Evolutionary conservation across 2,113 vertebrate genomes (phyloP), one percentile per base, ranked within the genome.

Genomic region (Nycticebus coucang): DNA sequence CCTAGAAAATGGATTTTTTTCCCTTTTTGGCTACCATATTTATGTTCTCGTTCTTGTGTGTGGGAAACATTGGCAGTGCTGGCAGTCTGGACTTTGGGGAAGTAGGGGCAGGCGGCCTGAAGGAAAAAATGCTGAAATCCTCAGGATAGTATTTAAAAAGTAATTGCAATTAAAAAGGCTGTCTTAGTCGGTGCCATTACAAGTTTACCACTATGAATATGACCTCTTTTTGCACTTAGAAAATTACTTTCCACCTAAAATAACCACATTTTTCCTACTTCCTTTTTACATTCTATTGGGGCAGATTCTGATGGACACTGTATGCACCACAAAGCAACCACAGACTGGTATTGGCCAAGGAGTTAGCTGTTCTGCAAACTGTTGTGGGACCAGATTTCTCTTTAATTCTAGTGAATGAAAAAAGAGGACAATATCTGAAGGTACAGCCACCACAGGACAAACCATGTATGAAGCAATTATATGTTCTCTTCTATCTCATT

Each of bases 211-310:
- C n/a, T 66, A 3, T 53, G 41, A 69, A 59, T 35, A 59, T 78
- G 50, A 64, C 24, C 45, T 26, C 19, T 53, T 81, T 94, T 50
- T 50, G 45, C 78, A 72, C 28, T 37, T 89, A 35, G 53, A 81
- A 94, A 92, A 94, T 66, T 89, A 62, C 21, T 60, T 88, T 95
- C 37, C 14, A 77, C 60, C 57, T 79, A 13, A 83, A 71, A 80
- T 69, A 77, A 14, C 14, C 7, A 9, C 26, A 55, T 71, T 60
- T 94, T 88, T 24, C 30, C 60, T 7, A n/a, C 8, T 68, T 89
- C 7, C 50, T 68, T 80, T 83, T 66, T 68, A 6, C 12, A 64
- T 18, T 68, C 75, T 41, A 24, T 7, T 33, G 37, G 84, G 26
- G n/a, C 45, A 72, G 30, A 59, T 35, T 78, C 28, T 89, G 22